Evolutionary conservation across 2,113 vertebrate genomes (phyloP), one percentile per base, ranked within the genome.

Genomic region (Vidua chalybeata): DNA sequence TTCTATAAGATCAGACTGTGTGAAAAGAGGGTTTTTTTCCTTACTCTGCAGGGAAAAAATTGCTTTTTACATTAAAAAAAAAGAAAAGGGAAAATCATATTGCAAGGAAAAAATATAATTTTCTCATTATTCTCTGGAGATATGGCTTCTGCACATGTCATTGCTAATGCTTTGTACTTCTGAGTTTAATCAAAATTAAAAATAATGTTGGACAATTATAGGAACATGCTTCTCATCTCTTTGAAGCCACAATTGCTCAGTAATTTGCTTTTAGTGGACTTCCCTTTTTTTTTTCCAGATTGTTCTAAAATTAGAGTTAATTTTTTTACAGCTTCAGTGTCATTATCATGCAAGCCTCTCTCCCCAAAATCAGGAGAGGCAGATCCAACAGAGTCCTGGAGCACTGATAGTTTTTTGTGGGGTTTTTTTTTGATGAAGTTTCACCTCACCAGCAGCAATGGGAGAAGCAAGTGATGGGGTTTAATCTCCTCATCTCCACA

Each of bases 171-270:
- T 96, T 93, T 96, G 90, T 95, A 84, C 88, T 96, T 89, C 62
- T 85, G 81, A 90, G 66, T 84, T 93, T 96, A 95, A 92, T 95
- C 85, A 89, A 89, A 97, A 96, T 96, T 94, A 84, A 94, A 96
- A 95, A 93, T 91, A 84, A 92, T 87, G 90, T 96, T 68, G 78
- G 90, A 93, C 89, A 91, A 91, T 96, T 96, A 96, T 31, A 88
- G 75, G 74, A 96, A 94, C 80, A 96, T 19, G 84, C 49, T 93
- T 94, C 92, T 91, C 91, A 86, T 96, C 84, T 84, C 95, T 97
- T 94, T 97, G 94, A 97, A 97, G 94, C 84, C 77, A 37, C 84
- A 88, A 2, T 66, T 90, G 82, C 84, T 94, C 89, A 62, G 56
- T 96, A 94, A 95, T 96, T 76, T 93, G 61, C 76, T 86, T 96